Base-by-base conservation (phyloP, 1,140 invertebrate species). In the Brachionus calyciflorus region DNA sequence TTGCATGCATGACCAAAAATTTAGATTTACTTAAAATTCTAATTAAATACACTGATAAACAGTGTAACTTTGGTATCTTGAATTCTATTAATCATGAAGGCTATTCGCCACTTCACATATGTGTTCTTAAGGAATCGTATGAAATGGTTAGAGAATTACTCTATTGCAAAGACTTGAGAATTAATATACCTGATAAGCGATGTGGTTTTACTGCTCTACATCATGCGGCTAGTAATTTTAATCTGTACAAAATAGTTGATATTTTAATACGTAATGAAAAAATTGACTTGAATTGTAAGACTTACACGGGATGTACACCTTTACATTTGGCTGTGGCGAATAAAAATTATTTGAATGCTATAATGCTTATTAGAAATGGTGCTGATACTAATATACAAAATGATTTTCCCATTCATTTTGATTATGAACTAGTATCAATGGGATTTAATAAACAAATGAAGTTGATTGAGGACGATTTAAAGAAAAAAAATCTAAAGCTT, bases 341-440 rank as follows among this genome's bases (percentile, higher is more conserved):
- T 37, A 41, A 41, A 24, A 65, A 65, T 41, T 65, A 65, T 65
- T 26, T 65, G 9, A 41, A 7, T 10, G 44, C 60, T 24, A 26
- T 41, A 10, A 19, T 65, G n/a, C 24, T 65, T 10, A 14, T 65
- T 37, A 1, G 37, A 24, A 46, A 65, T 26, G 60, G 37, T 10
- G 60, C 60, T 7, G 40, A 65, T 44, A n/a, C 37, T 4, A 65
- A 65, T 21, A 44, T 65, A n/a, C 60, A 65, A 65, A 65, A 65
- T 44, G 60, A 65, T 41, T 10, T 44, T 4, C 60, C 60, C 41
- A 7, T 65, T 2, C 60, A 65, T 19, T 44, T 65, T 19, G 60
- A 65, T 19, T 65, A 44, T 44, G 40, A 28, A 24, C 24, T 37
- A 2, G 9, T 65, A 17, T 30, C 30, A 3, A 3, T 37, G 9